Evolutionary conservation across 1,140 invertebrate species (phyloP).

Genomic region (Gonatopus flavifemur): DNA sequence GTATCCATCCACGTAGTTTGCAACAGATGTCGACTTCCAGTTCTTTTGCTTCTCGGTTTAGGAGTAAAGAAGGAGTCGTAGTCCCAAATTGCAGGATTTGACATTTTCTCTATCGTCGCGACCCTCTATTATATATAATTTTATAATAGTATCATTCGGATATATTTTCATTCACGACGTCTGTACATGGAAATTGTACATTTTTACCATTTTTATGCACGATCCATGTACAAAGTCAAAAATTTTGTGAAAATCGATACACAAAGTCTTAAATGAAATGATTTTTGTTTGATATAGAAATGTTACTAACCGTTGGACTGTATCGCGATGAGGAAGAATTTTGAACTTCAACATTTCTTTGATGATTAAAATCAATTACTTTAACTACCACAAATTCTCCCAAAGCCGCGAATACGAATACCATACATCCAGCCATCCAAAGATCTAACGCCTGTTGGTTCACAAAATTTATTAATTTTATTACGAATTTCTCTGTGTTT

Average conservation of each 20-base stretch:
- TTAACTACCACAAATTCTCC: slow-evolving; percentile 85
- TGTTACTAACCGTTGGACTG: slow-evolving; percentile 62
- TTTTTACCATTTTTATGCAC: too few relatives aligned
- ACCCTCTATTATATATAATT: slow-evolving; percentile 55
- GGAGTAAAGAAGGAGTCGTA: slow-evolving; percentile 42
- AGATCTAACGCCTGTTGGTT: slow-evolving; percentile 83
- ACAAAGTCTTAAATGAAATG: too few relatives aligned
- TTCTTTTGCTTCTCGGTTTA: slow-evolving; percentile 34
- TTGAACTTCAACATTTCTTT: slow-evolving; percentile 57
- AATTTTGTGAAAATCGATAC: too few relatives aligned
- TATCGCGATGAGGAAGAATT: slow-evolving; percentile 57
- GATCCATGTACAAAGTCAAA: too few relatives aligned
- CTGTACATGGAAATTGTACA: too few relatives aligned
- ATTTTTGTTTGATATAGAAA: too few relatives aligned
- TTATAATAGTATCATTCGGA: not conserved
- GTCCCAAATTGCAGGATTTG: slow-evolving; percentile 65
- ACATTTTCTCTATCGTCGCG: slow-evolving; percentile 64
- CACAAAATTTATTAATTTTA: too few relatives aligned
- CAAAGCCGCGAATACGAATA: slow-evolving; percentile 81
- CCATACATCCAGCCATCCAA: slow-evolving; percentile 86
- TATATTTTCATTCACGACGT: too few relatives aligned
- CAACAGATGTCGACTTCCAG: slow-evolving; percentile 40
- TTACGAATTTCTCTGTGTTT: too few relatives aligned
- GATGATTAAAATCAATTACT: slow-evolving; percentile 72
- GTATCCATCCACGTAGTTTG: slow-evolving; percentile 46